phyloP scores from a whole-genome alignment of 2,797 vertebrate genomes.

The Bradypodion pumilum region DNA sequence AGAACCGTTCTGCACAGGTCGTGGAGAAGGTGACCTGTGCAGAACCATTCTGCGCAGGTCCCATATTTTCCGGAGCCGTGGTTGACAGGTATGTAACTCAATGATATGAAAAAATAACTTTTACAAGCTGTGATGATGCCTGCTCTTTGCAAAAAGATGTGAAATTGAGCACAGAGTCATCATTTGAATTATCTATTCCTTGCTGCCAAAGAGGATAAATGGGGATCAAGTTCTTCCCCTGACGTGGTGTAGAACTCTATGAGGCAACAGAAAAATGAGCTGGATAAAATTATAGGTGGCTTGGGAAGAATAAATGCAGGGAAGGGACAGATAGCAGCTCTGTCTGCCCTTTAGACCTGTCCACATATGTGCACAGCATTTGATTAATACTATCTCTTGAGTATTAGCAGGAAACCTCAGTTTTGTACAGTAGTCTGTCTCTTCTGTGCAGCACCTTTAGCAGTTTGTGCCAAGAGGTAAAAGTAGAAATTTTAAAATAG shows the following conservation, averaged over 20 bases:
- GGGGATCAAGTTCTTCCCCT: neutral
- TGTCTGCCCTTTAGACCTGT: neutral
- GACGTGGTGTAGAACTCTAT: neutral
- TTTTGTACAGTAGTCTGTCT: neutral
- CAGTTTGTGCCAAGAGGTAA: neutral
- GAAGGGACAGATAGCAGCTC: neutral
- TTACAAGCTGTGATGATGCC: neutral
- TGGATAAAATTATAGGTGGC: neutral
- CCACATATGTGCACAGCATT: neutral
- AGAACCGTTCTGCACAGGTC: too few species aligned
- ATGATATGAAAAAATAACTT: neutral
- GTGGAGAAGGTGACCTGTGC: too few species aligned
- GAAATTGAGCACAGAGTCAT: neutral
- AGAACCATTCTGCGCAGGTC: too few species aligned
- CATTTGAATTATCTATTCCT: neutral
- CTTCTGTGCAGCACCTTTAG: neutral
- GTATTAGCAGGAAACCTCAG: neutral
- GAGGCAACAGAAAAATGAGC: neutral
- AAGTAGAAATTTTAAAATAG: accelerated
- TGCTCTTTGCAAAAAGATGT: neutral
- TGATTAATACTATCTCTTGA: neutral
- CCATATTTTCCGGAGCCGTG: too few species aligned
- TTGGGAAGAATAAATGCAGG: neutral
- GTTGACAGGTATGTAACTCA: too few species aligned
- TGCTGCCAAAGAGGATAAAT: neutral